Evolutionary conservation across 2,888 invertebrate genomes (phyloP), one percentile per base, ranked within the genome.

Genomic region (Netelia fuscicornis): DNA sequence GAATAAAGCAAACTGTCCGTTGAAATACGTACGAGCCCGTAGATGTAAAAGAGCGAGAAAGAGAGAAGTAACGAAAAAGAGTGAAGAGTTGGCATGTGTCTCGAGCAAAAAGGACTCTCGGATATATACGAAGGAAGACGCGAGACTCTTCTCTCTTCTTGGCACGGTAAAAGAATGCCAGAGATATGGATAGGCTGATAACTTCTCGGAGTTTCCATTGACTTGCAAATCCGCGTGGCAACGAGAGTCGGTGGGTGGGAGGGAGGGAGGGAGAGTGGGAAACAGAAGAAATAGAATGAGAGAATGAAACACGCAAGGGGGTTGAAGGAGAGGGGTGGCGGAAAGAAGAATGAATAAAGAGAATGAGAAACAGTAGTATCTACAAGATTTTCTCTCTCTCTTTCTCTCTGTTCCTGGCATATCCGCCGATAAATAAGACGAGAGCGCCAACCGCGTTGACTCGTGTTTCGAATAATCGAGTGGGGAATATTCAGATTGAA

Each of bases 161-260:
- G 86, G 85, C 87, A 85, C 74, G 84, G 83, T 82, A 84, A 80
- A 82, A 85, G 85, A 87, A 87, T 86, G 86, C 84, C 81, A 86
- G 88, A 88, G 89, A 89, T 88, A 88, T 87, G 89, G 88, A 89
- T 89, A 89, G 88, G 86, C 88, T 88, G 89, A 88, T 89, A 90
- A 89, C 87, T 89, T 86, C 85, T 78, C 56, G 67, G 76, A 81
- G 87, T 88, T 84, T 81, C 86, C 87, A 88, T 89, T 89, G 88
- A 90, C 88, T 90, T 90, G 89, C 89, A 89, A 89, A 90, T 89
- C 85, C 85, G 68, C 75, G 68, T 75, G 65, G 75, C 64, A 77
- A 70, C 76, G 83, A 79, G 84, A 60, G 70, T 79, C 84, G 70
- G 78, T 37, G 75, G 68, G 58, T 48, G 65, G 75, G 60, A 79